phyloP scores from a whole-genome alignment of 1,140 invertebrate species.

The Drosophila nigrodunni region DNA sequence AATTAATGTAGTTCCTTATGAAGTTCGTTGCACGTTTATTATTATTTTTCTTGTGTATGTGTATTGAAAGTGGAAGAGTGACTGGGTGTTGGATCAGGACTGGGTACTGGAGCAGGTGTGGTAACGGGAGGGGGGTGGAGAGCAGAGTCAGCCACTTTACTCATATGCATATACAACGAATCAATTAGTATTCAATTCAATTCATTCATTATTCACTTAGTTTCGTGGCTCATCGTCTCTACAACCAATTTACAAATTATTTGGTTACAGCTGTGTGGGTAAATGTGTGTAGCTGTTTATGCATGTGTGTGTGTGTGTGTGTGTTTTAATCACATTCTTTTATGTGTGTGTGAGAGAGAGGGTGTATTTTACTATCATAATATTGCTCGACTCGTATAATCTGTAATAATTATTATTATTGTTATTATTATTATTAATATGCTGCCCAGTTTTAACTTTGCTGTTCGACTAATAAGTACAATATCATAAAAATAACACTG shows the following conservation, averaged over 20 bases:
- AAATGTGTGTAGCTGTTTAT: conserved; percentile 15
- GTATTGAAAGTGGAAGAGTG: neutral
- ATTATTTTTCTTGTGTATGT: conserved; percentile 33
- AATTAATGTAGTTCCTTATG: conserved; percentile 33
- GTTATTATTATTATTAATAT: conserved; percentile 22
- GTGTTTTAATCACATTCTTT: conserved; percentile 35
- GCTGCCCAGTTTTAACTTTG: conserved; percentile 61
- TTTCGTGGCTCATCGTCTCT: conserved; percentile 13
- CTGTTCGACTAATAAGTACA: conserved; percentile 73
- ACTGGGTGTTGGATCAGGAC: neutral
- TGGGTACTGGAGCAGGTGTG: neutral
- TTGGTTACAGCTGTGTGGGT: conserved; percentile 12
- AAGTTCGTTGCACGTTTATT: conserved; percentile 82
- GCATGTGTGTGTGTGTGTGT: conserved; percentile 18
- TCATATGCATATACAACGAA: conserved; percentile 30
- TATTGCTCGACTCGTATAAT: conserved; percentile 35
- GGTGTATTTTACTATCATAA: conserved; percentile 29
- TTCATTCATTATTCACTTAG: conserved; percentile 24
- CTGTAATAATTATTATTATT: conserved; percentile 21
- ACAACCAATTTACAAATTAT: conserved; percentile 18
- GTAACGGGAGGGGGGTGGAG: neutral
- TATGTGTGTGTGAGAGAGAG: conserved; percentile 7
- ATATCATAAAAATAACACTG: conserved; percentile 83
- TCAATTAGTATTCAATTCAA: conserved; percentile 29
- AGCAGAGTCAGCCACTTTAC: conserved; percentile 5